Conservation (phyloP, 1,140 invertebrate genomes). For the Mizuhopecten yessoensis region DNA sequence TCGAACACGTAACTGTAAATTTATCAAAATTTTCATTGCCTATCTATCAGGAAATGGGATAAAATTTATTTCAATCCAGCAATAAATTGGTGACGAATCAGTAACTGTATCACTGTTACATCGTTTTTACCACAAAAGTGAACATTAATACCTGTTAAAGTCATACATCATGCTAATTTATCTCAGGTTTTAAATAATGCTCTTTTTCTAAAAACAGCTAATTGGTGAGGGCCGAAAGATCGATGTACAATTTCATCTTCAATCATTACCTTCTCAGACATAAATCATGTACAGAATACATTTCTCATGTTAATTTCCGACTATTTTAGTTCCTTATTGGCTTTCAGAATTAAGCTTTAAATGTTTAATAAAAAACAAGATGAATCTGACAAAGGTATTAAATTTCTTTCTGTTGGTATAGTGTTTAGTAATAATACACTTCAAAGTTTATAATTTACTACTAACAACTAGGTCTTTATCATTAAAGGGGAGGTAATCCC, state of each 20-base stretch:
- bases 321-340: not conserved
- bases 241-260: not conserved
- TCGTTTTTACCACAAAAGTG: not conserved
- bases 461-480: not conserved
- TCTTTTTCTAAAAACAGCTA: not conserved
- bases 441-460: too few relatives aligned
- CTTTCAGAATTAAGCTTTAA: not conserved
- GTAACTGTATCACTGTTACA: not conserved
- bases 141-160: conserved; percentile 7
- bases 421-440: too few relatives aligned
- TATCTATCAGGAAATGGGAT: conserved; percentile 5
- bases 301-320: not conserved
- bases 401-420: too few relatives aligned
- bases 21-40: conserved; percentile 17
- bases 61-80: not conserved
- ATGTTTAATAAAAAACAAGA: not conserved
- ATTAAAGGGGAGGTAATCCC: not conserved
- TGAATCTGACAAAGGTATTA: not conserved
- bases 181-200: not conserved
- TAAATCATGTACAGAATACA: not conserved
- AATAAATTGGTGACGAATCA: not conserved
- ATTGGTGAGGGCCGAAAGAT: not conserved
- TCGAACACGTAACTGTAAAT: not conserved
- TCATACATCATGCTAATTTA: not conserved
- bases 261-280: not conserved